A percentile compares a stretch with the other conserved stretches of the same genome.
Evolutionary conservation across 2,888 invertebrate genomes (phyloP).

Genomic region (Leucophenga maculata): DNA sequence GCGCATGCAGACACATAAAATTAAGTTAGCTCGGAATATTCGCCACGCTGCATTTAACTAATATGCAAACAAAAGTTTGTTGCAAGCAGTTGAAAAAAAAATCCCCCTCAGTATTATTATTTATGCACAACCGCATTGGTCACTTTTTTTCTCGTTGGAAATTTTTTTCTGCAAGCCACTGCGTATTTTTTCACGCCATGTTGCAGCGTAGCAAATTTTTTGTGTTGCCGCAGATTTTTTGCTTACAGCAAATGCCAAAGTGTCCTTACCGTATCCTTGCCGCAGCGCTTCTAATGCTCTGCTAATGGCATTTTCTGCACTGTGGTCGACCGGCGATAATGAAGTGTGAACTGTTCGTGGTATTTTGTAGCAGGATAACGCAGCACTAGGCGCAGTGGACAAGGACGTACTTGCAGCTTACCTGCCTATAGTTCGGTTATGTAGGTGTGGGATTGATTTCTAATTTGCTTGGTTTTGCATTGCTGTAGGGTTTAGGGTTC

Average conservation of each 20-base stretch:
- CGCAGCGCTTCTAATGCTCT: constrained; percentile 53
- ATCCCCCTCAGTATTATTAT: constrained; percentile 40
- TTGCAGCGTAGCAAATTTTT: constrained; percentile 14
- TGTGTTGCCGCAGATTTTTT: constrained; percentile 23
- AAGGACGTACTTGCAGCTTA: no score
- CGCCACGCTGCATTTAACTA: background rate
- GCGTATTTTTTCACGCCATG: constrained; percentile 5
- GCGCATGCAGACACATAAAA: no score
- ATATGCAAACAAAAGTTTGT: background rate
- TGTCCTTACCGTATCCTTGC: background rate
- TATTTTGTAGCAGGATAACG: constrained; percentile 23
- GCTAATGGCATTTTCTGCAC: constrained; percentile 52
- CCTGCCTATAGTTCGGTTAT: no score
- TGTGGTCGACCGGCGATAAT: constrained; percentile 61
- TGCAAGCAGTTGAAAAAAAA: constrained; percentile 14
- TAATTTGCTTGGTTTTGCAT: no score
- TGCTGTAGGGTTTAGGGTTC: no score
- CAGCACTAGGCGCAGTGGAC: no score
- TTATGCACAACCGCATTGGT: constrained; percentile 45
- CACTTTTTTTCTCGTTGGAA: constrained; percentile 32
- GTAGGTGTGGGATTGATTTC: no score
- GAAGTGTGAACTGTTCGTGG: constrained; percentile 58
- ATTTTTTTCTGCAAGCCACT: constrained; percentile 11
- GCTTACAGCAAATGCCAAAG: constrained; percentile 10
- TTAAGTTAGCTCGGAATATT: no score